Evolutionary conservation across 2,113 vertebrate species (phyloP).

Genomic region (Tragelaphus buxtoni): DNA sequence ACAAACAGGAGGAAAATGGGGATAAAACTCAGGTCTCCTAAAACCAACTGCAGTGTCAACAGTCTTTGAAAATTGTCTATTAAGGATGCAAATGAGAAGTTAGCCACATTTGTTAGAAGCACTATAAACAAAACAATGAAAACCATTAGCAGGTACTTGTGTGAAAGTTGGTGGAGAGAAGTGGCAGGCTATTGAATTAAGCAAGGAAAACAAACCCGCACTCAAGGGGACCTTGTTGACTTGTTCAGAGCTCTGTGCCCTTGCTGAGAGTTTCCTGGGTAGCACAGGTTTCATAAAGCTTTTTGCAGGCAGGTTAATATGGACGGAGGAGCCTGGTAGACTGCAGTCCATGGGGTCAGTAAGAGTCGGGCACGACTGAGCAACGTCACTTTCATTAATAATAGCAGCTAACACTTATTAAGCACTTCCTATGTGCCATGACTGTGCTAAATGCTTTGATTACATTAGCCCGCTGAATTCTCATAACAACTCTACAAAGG

Average conservation of each 20-base stretch:
- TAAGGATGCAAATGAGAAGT: constrained; percentile 52
- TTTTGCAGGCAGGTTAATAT: background rate
- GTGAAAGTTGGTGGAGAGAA: background rate
- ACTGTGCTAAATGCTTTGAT: background rate
- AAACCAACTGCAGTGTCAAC: constrained; percentile 5
- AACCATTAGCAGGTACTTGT: constrained; percentile 47
- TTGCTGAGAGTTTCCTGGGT: background rate
- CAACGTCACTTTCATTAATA: too few species aligned
- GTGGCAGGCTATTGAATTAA: constrained; percentile 26
- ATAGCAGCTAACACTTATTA: background rate
- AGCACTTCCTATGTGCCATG: background rate
- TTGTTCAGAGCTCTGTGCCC: background rate
- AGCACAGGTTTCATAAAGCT: background rate
- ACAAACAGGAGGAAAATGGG: background rate
- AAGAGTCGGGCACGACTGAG: too few species aligned
- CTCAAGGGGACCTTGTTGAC: background rate
- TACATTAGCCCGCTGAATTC: background rate
- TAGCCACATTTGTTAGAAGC: constrained; percentile 18
- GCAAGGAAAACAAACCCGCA: background rate
- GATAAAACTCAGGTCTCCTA: background rate
- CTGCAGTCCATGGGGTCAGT: too few species aligned
- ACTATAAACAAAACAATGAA: constrained; percentile 47
- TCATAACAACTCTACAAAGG: background rate
- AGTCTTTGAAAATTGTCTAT: constrained; percentile 24
- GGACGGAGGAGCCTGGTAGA: too few species aligned